A percentile compares a stretch with the other conserved stretches of the same genome.
phyloP scores from a whole-genome alignment of 2,797 vertebrate species.

The Peromyscus nudipes region DNA sequence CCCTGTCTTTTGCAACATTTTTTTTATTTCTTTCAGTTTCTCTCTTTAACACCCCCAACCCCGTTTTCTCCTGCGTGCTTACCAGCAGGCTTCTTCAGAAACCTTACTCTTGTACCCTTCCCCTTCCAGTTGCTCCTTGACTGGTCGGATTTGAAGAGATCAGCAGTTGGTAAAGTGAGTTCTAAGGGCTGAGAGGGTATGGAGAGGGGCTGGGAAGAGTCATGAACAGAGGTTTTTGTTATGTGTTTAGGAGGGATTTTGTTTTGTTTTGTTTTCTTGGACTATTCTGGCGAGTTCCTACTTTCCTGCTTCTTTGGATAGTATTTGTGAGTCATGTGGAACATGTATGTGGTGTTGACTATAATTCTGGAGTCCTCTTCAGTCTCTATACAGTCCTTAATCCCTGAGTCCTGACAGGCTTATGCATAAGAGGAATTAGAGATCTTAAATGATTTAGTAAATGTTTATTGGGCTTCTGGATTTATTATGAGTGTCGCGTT shows the following conservation, averaged over 20 bases:
- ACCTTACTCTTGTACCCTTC: neutral
- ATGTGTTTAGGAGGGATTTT: neutral
- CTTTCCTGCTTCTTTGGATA: constrained; percentile 56
- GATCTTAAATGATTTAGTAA: constrained; percentile 14
- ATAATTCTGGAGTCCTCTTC: constrained; percentile 22
- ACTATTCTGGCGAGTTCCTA: constrained; percentile 48
- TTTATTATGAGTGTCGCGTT: neutral
- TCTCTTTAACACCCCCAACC: neutral
- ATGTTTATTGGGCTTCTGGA: neutral
- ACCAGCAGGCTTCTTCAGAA: constrained; percentile 8
- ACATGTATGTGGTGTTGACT: neutral
- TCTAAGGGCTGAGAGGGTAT: neutral
- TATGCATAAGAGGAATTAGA: constrained; percentile 32
- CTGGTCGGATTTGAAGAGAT: constrained; percentile 20
- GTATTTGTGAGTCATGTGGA: neutral
- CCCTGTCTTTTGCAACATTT: neutral
- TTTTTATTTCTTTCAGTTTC: neutral
- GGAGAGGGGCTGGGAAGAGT: constrained; percentile 3
- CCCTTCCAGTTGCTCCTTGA: constrained; percentile 28
- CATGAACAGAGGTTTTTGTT: neutral
- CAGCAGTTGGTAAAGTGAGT: constrained; percentile 64
- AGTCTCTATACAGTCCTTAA: neutral
- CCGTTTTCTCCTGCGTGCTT: neutral
- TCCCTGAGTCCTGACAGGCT: neutral
- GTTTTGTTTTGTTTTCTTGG: neutral